Percentiles rank a stretch among this genome's conserved stretches.
These are phyloP conservation scores for Mamestra brassicae DNA, from an alignment of 2,888 invertebrate species.

Conservation along the genomic window DNA sequence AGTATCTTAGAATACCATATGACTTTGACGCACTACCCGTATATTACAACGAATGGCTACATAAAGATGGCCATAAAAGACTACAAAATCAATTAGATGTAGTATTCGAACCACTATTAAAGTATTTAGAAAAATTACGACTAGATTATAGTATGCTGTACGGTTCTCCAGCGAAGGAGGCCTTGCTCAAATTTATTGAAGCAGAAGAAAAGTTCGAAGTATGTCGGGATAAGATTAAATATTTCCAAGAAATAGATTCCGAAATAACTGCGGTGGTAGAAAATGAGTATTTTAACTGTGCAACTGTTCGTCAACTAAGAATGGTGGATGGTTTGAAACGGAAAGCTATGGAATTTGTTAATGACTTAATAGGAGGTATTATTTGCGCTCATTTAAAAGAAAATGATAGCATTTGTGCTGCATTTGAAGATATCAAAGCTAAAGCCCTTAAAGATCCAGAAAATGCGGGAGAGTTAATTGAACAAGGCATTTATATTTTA, in stretches of 20 bases:
- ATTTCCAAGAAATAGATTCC: conserved; percentile 91
- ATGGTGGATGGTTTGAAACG: conserved; percentile 92
- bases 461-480: conserved; percentile 95
- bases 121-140: conserved; percentile 90
- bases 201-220: conserved; percentile 90
- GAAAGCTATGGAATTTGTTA: conserved; percentile 91
- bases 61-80: conserved; percentile 87
- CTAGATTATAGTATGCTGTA: conserved; percentile 91
- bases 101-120: conserved; percentile 90
- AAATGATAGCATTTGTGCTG: conserved; percentile 93
- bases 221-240: conserved; percentile 91
- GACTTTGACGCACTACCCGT: conserved; percentile 90
- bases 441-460: conserved; percentile 94
- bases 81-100: conserved; percentile 88
- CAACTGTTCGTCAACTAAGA: conserved; percentile 91
- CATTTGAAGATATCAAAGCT: conserved; percentile 93
- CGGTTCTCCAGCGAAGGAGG: conserved; percentile 85
- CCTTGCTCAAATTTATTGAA: conserved; percentile 86
- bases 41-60: conserved; percentile 90
- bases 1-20: conserved; percentile 83
- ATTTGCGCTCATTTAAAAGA: conserved; percentile 92
- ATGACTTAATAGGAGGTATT: conserved; percentile 92
- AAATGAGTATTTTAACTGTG: conserved; percentile 93
- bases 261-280: conserved; percentile 92
- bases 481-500: conserved; percentile 95